Evolutionary conservation across 2,797 vertebrate species (phyloP), one percentile per base, ranked within the genome.

Genomic region (Hephaestus fuliginosus): DNA sequence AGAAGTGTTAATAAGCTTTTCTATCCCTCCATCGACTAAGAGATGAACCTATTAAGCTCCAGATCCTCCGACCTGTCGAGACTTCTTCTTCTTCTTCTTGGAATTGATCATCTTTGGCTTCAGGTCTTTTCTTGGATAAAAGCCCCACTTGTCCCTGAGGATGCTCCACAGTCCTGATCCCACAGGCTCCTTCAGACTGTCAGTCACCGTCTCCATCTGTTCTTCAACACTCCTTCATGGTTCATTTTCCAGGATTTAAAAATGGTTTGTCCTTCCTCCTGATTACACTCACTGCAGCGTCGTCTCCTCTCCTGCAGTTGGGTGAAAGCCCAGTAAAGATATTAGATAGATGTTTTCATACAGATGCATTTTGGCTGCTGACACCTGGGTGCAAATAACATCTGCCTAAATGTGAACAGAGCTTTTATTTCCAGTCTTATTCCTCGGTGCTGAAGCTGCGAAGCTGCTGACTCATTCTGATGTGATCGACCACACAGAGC

Each of bases 401-500:
- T 33, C 30, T 33, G 30, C 30, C 3, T 25, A 5, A 33, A 5
- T 33, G 30, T 33, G 30, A 33, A 5, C 30, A 33, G 30, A 33
- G 30, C 5, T 33, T 33, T 33, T 33, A 33, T 33, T 33, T 33
- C 30, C 30, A 33, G 30, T 2, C 30, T 33, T 5, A 25, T 25
- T 25, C 25, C 25, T 25, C 25, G 25, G 25, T 25, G 25, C 25
- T 25, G 25, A 25, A 25, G 30, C 30, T 33, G 30, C 1, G 25
- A 33, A 39, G 36, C 8, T 39, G 36, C 36, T 39, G 36, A 39
- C 36, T 39, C 36, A 39, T 33, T 7, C 9, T 11, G 25, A 1
- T 25, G 0, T 74, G 72, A 74, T 13, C 30, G 83, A 48, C 53
- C 39, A 39, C 70, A 17, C 68, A 7, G 9, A 22, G 53, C 15